Conservation (phyloP, 2,888 invertebrate species). For the Suillia variegata region DNA sequence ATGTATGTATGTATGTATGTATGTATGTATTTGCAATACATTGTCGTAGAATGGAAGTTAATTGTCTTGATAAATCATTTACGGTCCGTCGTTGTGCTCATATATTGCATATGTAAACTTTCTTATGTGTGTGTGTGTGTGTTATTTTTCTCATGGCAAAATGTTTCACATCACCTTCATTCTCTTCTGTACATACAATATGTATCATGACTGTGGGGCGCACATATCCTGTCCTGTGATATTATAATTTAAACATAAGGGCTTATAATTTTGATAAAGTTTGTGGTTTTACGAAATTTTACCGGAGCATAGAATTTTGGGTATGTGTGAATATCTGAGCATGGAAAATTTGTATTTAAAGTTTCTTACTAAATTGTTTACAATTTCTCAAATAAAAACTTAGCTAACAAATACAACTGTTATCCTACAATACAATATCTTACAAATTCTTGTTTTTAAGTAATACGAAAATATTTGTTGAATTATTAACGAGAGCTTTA, state of each 20-base stretch:
- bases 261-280: background rate
- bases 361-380: too few relatives aligned
- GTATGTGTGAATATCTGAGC: too few relatives aligned
- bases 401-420: too few relatives aligned
- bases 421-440: too few relatives aligned
- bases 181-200: background rate
- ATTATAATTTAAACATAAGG: background rate
- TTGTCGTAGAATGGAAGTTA: constrained; percentile 21
- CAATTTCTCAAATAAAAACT: too few relatives aligned
- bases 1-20: background rate
- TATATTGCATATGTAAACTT: too few relatives aligned
- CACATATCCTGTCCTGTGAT: background rate
- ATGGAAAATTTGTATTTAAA: too few relatives aligned
- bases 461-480: too few relatives aligned
- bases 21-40: constrained; percentile 10
- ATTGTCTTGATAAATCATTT: constrained; percentile 22
- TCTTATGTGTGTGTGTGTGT: too few relatives aligned
- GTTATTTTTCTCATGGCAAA: background rate
- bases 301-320: too few relatives aligned
- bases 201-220: background rate
- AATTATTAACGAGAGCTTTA: too few relatives aligned
- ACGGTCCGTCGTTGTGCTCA: background rate
- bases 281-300: constrained; percentile 1
- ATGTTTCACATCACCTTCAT: background rate
- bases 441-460: too few relatives aligned